Base-by-base conservation (phyloP, 2,888 invertebrate genomes). In the Andrena praecox region DNA sequence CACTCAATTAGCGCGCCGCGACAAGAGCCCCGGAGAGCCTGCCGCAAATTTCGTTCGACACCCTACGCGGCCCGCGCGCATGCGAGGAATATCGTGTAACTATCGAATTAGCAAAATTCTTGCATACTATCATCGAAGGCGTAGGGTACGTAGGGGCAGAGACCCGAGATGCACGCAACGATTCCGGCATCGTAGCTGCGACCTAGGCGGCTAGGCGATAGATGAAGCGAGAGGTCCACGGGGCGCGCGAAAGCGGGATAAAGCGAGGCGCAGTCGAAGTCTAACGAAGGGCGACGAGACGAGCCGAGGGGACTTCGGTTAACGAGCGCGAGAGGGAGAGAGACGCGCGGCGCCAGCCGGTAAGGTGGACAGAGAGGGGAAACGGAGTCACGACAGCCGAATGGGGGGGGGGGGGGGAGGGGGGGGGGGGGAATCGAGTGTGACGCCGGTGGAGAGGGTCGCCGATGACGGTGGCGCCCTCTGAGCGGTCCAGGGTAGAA, bases 401-500 rank as follows among this genome's bases (percentile, higher is more conserved):
- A 54, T 1, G 29, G 69, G 60, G 67, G 75, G 69, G 74, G 75
- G 69, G 74, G 75, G 69, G 74, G n/a, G n/a, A n/a, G n/a, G n/a
- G 29, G 69, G 60, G 67, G 29, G 69, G 60, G 67, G 75, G 69
- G 74, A 54, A 24, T 35, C 27, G 74, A 63, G 12, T 66, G 78
- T 71, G 74, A 48, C 68, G 72, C 67, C 52, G 7, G 20, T 59
- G 64, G 82, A 78, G 82, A 77, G 88, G 88, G 85, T 82, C 86
- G 42, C 62, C 0, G 62, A 10, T 50, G 87, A 90, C 71, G 78
- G 80, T 90, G 91, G 89, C 91, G 93, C 93, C 93, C 91, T 87
- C 93, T 91, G 86, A 76, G 81, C 90, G 92, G 91, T 85, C 85
- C 89, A 77, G 83, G 73, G 74, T 72, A 67, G 87, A 92, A 92